These are phyloP conservation scores for Oxygymnocypris stewartii DNA, from an alignment of 2,113 vertebrate genomes.

Conservation along the genomic window DNA sequence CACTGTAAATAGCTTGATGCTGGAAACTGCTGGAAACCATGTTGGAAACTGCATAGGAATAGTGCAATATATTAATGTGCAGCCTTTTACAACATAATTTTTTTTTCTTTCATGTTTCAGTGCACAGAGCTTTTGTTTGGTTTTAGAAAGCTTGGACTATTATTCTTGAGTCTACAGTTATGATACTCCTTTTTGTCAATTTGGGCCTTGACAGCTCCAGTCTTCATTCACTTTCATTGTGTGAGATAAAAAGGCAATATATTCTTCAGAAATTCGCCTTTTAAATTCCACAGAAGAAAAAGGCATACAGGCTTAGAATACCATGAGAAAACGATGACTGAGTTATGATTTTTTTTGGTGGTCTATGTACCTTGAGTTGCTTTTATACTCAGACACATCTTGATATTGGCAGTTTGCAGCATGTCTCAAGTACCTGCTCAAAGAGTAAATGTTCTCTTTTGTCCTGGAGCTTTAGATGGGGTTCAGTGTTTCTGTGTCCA, in stretches of 20 bases:
- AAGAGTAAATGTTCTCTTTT: background rate
- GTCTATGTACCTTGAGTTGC: background rate
- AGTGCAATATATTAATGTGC: background rate
- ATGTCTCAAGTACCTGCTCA: conserved; percentile 10
- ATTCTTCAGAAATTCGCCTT: no score
- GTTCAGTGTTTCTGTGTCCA: conserved; percentile 4
- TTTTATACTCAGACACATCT: background rate
- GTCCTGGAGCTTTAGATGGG: background rate
- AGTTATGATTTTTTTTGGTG: background rate
- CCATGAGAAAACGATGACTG: background rate
- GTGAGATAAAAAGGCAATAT: background rate
- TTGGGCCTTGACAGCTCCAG: background rate
- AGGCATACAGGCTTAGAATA: no score
- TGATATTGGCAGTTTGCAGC: background rate
- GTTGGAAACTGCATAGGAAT: no score
- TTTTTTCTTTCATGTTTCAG: no score
- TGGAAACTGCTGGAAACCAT: no score
- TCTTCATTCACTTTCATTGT: background rate
- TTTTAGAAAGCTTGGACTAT: background rate
- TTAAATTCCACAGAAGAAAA: no score
- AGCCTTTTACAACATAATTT: no score
- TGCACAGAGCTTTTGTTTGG: background rate
- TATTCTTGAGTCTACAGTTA: background rate
- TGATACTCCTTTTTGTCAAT: background rate
- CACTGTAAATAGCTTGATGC: no score